These are phyloP conservation scores for Hoplodrina ambigua DNA, from an alignment of 2,888 invertebrate species.

Conservation along the genomic window DNA sequence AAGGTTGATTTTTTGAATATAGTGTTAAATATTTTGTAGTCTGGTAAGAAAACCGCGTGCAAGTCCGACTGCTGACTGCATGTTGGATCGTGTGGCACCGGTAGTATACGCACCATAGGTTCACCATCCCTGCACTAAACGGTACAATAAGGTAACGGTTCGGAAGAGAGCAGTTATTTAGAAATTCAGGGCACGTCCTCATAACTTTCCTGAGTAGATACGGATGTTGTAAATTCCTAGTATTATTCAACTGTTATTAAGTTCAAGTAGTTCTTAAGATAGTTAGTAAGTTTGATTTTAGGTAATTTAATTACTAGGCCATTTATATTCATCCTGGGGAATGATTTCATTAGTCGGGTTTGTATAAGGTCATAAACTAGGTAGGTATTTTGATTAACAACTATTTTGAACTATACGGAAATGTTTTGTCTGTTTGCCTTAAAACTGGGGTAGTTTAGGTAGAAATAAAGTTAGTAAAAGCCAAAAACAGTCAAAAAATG, in stretches of 20 bases:
- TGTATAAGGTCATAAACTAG: conserved; percentile 1
- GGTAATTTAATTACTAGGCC: conserved; percentile 24
- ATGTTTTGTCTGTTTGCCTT: too few species aligned
- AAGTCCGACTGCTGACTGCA: too few species aligned
- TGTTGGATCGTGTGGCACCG: too few species aligned
- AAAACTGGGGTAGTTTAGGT: too few species aligned
- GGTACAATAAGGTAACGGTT: background rate
- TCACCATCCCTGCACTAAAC: background rate
- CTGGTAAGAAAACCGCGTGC: too few species aligned
- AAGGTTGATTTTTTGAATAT: too few species aligned
- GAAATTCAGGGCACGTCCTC: conserved; percentile 1
- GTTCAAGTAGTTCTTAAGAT: conserved; percentile 16
- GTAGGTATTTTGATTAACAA: background rate
- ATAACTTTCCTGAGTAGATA: conserved; percentile 3
- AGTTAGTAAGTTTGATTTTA: conserved; percentile 32
- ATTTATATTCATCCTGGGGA: conserved; percentile 23
- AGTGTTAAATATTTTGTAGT: too few species aligned
- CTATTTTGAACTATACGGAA: background rate
- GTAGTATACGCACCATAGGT: background rate
- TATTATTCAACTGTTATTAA: conserved; percentile 18
- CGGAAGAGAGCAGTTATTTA: conserved; percentile 3
- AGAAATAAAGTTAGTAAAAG: too few species aligned
- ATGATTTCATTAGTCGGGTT: conserved; percentile 7
- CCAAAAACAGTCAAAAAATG: too few species aligned
- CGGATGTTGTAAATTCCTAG: background rate